Base-by-base conservation (phyloP, 2,888 invertebrate species). In the Hydriomena furcata region DNA sequence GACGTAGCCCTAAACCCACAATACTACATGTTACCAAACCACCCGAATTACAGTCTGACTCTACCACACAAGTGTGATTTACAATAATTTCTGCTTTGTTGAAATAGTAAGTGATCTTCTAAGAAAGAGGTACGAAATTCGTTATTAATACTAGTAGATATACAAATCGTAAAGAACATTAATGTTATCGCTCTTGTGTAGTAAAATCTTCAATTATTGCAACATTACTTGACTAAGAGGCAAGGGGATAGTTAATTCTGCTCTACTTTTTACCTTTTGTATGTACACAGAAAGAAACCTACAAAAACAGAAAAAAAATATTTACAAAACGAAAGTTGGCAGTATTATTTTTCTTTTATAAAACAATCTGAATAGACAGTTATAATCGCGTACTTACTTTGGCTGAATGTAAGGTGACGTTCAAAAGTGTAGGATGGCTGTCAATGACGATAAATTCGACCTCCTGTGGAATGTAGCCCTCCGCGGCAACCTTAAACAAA, bases 361-460 rank as follows among this genome's bases (percentile, higher is more conserved):
- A n/a, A 21, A 5, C 7, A 25, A 5, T 24, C 5, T 12, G 5
- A 24, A 43, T 35, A 1, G 7, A 25, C 35, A 3, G 13, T n/a
- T n/a, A n/a, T n/a, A n/a, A n/a, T n/a, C n/a, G n/a, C n/a, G 8
- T 40, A 78, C 91, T 91, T 92, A 97, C 97, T 93, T 95, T 95
- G 25, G 94, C 93, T 40, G 94, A 93, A 72, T 94, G 93, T 60
- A 97, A 84, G 5, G 97, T 97, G 27, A 97, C 93, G 81, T 97
- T 97, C 34, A 97, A 85, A 42, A 95, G 87, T 1, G 97, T 97
- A 2, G 97, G 96, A 80, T 96, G 96, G 66, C 94, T 94, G 60
- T 97, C 96, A 36, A 95, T 94, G 5, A 97, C 96, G 82, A 95
- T 94, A 75, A 97, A 96, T 73, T 97, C 96, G 17, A 96, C 91